Evolutionary conservation across 2,888 invertebrate genomes (phyloP).

Genomic region (Brenthis daphne): DNA sequence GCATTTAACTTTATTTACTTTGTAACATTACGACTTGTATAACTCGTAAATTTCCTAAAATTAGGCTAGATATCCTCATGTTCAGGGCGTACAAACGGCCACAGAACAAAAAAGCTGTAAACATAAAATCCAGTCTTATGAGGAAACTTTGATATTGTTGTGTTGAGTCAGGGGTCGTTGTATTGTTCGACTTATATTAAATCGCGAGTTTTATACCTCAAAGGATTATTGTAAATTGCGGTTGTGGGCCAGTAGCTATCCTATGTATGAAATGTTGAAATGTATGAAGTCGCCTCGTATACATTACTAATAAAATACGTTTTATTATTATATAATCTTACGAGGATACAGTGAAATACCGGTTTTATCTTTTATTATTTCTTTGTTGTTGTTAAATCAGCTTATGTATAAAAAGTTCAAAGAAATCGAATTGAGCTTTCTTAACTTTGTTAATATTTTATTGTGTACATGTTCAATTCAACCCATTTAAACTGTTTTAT

Average conservation of each 20-base stretch:
- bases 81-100: constrained; percentile 15
- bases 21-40: too few relatives aligned
- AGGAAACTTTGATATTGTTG: constrained; percentile 75
- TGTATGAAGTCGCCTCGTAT: constrained; percentile 11
- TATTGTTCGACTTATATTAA: constrained; percentile 78
- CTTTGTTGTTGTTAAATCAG: too few relatives aligned
- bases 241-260: constrained; percentile 19
- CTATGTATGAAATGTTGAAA: constrained; percentile 17
- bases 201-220: constrained; percentile 71
- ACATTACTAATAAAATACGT: constrained; percentile 12
- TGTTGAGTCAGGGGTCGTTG: constrained; percentile 63
- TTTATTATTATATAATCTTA: constrained; percentile 8
- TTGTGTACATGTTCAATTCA: too few relatives aligned
- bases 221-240: constrained; percentile 29
- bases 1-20: too few relatives aligned
- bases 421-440: too few relatives aligned
- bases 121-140: constrained; percentile 66
- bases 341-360: too few relatives aligned
- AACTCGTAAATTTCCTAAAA: too few relatives aligned
- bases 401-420: too few relatives aligned
- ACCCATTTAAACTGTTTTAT: too few relatives aligned
- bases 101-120: constrained; percentile 50
- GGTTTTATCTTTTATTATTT: too few relatives aligned
- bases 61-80: constrained; percentile 10
- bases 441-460: too few relatives aligned